Evolutionary conservation across 2,888 invertebrate species (phyloP), one percentile per base, ranked within the genome.

Genomic region (Polydrusus cervinus): DNA sequence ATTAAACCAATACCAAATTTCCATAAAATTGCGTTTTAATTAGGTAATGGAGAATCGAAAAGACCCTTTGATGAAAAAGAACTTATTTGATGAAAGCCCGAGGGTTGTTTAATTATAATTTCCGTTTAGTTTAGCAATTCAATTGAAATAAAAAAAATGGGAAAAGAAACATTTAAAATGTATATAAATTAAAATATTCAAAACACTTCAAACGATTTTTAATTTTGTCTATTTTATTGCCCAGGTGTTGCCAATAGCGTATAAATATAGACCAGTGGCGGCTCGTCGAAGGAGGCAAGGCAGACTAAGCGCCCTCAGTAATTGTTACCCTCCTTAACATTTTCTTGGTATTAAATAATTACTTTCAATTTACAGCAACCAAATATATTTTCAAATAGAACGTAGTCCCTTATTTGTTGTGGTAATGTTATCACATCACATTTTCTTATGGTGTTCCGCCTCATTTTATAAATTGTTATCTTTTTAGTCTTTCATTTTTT

Each of bases 1-100:
- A 51, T 51, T 30, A 53, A 53, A 53, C 53, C 53, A 30, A 53
- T 53, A 25, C 25, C 9, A 53, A 53, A 53, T 53, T 53, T 53
- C 53, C 53, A 30, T 53, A 20, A 53, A 53, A 53, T 53, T 30
- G 13, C 13, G 30, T 53, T 25, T 30, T 53, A 53, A 53, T 53
- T 53, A 53, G 13, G 53, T 25, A 53, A 53, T 53, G 53, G 25
- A 53, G n/a, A 7, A 30, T 53, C 30, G 53, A 11, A 25, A 53
- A 30, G 53, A 53, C n/a, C 30, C 53, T 53, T 53, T 53, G 53
- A 53, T 30, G 30, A n/a, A 51, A 51, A 51, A 51, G 13, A 53
- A 53, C 53, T 53, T 53, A 53, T 53, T 53, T 53, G 25, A n/a
- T 53, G 30, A 25, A 30, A 53, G 53, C 53, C 30, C 13, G n/a